phyloP scores from a whole-genome alignment of 2,113 vertebrate genomes.

The Desmodus rotundus region DNA sequence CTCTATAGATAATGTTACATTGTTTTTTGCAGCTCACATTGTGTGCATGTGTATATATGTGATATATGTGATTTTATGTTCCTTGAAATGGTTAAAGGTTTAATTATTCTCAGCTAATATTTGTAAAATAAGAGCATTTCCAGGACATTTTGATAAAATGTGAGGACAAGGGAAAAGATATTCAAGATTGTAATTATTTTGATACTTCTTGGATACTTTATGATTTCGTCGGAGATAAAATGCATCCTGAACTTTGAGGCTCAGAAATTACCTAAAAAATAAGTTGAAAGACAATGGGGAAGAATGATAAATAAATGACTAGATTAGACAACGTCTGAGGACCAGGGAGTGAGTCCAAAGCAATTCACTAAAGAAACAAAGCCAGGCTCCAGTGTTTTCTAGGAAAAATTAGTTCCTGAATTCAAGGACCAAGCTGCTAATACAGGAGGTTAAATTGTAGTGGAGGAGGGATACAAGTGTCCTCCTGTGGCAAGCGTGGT shows the following conservation, averaged over 20 bases:
- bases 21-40: not conserved
- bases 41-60: not conserved
- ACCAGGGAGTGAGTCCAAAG: not conserved
- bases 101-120: not conserved
- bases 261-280: not conserved
- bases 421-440: not conserved
- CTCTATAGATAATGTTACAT: not conserved
- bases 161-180: not conserved
- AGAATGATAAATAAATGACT: not conserved
- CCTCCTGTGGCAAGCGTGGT: not conserved
- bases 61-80: too few species aligned
- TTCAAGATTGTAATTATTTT: not conserved
- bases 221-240: not conserved
- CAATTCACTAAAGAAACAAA: not conserved
- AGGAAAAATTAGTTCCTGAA: not conserved
- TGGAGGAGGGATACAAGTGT: not conserved
- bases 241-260: not conserved
- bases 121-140: not conserved
- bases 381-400: not conserved
- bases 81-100: slow-evolving; percentile 18
- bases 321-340: not conserved
- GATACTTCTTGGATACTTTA: not conserved
- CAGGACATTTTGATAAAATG: not conserved
- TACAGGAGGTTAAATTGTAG: not conserved
- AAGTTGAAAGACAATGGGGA: not conserved